Base-by-base conservation (phyloP, 2,113 vertebrate species). In the Anolis sagrei region DNA sequence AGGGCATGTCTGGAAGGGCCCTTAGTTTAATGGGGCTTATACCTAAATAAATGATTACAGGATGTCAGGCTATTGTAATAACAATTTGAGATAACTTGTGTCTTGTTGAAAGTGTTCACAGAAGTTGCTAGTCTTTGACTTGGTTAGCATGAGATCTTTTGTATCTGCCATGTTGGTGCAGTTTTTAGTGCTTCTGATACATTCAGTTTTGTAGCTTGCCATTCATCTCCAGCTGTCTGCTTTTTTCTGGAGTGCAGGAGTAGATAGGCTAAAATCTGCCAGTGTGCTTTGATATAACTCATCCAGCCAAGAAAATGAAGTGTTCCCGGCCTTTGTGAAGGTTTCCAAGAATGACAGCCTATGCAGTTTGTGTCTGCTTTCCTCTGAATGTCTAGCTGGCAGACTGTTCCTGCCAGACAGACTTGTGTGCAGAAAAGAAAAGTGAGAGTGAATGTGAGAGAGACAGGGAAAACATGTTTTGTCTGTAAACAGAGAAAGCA, bases 321-420 rank as follows among this genome's bases (percentile, higher is more conserved):
- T 61, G 61, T 93, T 89, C 61, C 48, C 1, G 44, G 48, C 89
- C 85, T 92, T 95, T 95, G 94, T 90, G 92, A 90, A 92, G 72
- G 72, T 10, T 36, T 95, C 91, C 93, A 95, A 76, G 91, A 95
- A 93, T 86, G 90, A 94, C 88, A 86, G 84, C 89, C n/a, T 73
- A 76, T 85, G 39, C 89, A 85, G 90, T 79, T 90, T 93, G 92
- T 93, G 92, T 93, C 94, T 93, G 6, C 92, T 95, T 92, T 93
- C 89, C 48, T 61, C 49, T 87, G 84, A 92, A 90, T 92, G 93
- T 87, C 91, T 90, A 18, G 88, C 86, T 93, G 95, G 92, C 90
- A 19, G 34, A n/a, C 93, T 89, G 86, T 21, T 58, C 94, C 87
- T 93, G 89, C 93, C 91, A 93, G 87, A 84, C 68, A 48, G 79